These are phyloP conservation scores for Mimas tiliae DNA, from an alignment of 2,888 invertebrate species.

Conservation along the genomic window DNA sequence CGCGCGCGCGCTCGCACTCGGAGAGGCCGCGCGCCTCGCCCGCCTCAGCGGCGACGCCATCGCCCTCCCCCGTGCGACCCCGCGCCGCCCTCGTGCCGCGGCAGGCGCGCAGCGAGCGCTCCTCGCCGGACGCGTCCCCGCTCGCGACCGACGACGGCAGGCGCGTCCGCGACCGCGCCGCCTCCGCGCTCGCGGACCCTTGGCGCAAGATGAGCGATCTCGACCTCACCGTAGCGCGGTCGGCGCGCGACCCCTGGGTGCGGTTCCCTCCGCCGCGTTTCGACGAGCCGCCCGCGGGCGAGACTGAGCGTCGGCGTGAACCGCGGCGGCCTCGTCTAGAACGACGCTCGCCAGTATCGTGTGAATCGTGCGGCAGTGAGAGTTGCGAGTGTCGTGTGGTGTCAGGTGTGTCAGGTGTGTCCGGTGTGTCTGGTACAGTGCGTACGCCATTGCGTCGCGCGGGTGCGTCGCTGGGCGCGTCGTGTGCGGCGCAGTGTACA, in stretches of 20 bases:
- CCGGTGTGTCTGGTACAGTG: too few species aligned
- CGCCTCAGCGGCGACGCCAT: slow-evolving; percentile 42
- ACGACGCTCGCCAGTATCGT: slow-evolving; percentile 55
- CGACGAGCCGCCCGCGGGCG: too few species aligned
- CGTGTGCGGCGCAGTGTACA: slow-evolving; percentile 47
- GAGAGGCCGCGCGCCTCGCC: slow-evolving; percentile 67
- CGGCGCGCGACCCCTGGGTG: slow-evolving; percentile 51
- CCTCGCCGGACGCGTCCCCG: slow-evolving; percentile 58
- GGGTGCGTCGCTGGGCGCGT: slow-evolving; percentile 37
- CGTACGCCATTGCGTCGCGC: slow-evolving; percentile 35
- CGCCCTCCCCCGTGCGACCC: slow-evolving; percentile 40
- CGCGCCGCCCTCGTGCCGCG: slow-evolving; percentile 43
- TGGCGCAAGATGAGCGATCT: slow-evolving; percentile 71
- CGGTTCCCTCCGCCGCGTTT: slow-evolving; percentile 28
- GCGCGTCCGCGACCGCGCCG: slow-evolving; percentile 41
- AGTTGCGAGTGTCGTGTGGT: slow-evolving; percentile 64
- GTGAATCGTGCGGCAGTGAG: slow-evolving; percentile 60
- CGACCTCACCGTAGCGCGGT: slow-evolving; percentile 48
- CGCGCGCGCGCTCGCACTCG: slow-evolving; percentile 73
- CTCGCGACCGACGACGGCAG: slow-evolving; percentile 41
- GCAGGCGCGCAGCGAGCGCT: slow-evolving; percentile 60
- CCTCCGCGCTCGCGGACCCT: slow-evolving; percentile 55
- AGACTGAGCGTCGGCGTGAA: slow-evolving; percentile 40
- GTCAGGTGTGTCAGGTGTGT: slow-evolving; percentile 41
- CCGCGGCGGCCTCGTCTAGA: slow-evolving; percentile 55